phyloP scores from a whole-genome alignment of 2,113 vertebrate genomes.

The Monarcha castaneiventris region DNA sequence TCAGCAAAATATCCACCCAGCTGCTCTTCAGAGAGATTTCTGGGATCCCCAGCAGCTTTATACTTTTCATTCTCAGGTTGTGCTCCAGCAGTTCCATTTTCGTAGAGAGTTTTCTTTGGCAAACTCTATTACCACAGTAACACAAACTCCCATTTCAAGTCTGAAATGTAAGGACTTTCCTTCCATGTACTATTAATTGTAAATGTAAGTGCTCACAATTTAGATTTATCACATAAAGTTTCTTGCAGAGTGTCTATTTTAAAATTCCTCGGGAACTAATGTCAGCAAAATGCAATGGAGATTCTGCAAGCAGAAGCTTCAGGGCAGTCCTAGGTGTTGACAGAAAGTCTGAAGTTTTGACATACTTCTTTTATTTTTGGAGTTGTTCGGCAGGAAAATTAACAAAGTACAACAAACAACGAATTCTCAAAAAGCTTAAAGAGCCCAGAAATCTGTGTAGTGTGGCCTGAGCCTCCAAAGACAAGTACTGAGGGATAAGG shows the following conservation, averaged over 20 bases:
- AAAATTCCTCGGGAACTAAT: not conserved
- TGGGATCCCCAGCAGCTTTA: conserved; percentile 16
- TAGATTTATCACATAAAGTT: not conserved
- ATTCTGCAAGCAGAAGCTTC: not conserved
- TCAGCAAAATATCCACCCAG: conserved; percentile 22
- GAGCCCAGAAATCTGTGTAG: not conserved
- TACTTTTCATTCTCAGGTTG: conserved; percentile 24
- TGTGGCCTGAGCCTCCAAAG: not conserved
- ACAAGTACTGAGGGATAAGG: not conserved
- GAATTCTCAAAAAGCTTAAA: not conserved
- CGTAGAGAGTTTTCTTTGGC: conserved; percentile 41
- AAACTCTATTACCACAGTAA: not conserved
- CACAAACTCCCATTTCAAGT: not conserved
- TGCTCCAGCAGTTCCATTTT: conserved; percentile 33
- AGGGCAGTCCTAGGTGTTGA: not conserved
- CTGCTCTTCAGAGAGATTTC: conserved; percentile 30
- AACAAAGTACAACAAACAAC: not conserved
- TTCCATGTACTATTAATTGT: not conserved
- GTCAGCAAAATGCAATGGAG: not conserved
- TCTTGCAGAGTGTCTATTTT: not conserved
- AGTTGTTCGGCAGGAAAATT: not conserved
- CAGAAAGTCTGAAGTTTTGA: not conserved
- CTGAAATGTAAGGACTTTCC: not conserved
- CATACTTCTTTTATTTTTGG: not conserved
- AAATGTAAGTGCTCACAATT: not conserved